These are phyloP conservation scores for Aphelenchoides besseyi DNA, from an alignment of 1,140 invertebrate genomes.

Conservation along the genomic window DNA sequence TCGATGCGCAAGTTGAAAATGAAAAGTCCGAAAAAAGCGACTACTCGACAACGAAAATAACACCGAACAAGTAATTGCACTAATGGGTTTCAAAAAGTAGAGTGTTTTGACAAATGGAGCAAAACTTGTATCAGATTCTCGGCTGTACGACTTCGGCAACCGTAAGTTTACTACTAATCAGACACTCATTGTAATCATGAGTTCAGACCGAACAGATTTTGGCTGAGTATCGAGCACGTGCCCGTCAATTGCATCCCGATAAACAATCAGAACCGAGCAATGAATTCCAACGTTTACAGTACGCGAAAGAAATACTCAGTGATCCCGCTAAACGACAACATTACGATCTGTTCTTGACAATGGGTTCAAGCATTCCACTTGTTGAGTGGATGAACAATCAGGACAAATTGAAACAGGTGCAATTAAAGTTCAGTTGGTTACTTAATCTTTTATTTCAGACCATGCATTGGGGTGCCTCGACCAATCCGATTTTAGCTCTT, in stretches of 20 bases:
- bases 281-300: constrained; percentile 24
- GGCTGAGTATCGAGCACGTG: constrained; percentile 33
- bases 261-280: constrained; percentile 24
- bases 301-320: constrained; percentile 29
- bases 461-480: constrained; percentile 26
- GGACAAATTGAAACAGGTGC: constrained; percentile 31
- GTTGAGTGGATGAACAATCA: constrained; percentile 38
- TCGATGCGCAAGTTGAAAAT: neutral
- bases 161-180: neutral
- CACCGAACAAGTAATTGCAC: neutral
- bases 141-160: neutral
- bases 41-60: neutral
- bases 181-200: neutral
- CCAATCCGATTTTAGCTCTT: constrained; percentile 20
- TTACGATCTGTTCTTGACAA: constrained; percentile 31
- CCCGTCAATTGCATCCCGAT: constrained; percentile 29
- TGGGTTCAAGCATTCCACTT: constrained; percentile 27
- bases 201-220: constrained; percentile 34
- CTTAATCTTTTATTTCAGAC: constrained; percentile 25
- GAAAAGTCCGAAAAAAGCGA: neutral
- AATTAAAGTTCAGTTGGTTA: no score
- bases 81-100: no score
- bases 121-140: constrained; percentile 1
- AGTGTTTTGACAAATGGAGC: no score
- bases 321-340: constrained; percentile 33